Evolutionary conservation across 53 echinoderm and acorn worm genomes (phyloP), one percentile per base, ranked within the genome.

Genomic region (Apostichopus leukothele): DNA sequence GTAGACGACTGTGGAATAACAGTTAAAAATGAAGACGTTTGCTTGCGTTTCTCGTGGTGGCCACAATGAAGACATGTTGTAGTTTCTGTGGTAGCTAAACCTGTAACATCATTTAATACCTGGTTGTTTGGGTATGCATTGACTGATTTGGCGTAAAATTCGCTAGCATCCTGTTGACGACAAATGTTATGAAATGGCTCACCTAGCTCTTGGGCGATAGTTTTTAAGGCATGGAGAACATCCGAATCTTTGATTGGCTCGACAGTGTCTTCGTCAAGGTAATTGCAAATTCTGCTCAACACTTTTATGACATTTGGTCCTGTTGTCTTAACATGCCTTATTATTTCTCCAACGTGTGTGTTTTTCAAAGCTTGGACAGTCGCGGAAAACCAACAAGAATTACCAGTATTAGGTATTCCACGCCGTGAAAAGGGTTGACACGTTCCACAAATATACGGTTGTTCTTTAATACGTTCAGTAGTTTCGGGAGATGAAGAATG

Each of bases 61-160:
- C 79, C 79, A 78, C 79, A 78, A 19, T 26, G 39, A 26, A 26
- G 52, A 78, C 79, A 78, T 26, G 79, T 39, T 5, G 79, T 9
- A 14, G 0, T 22, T 27, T 39, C 27, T 50, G 26, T 78, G 5
- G 79, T 78, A 0, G 8, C n/a, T n/a, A n/a, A n/a, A n/a, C 6
- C 7, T 75, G 7, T n/a, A n/a, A n/a, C n/a, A n/a, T n/a, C n/a
- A 1, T 75, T 18, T 23, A 13, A 7, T 10, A 13, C 0, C 18
- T 19, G 25, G 7, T 7, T n/a, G 9, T 23, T n/a, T 7, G 39
- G 50, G 39, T 78, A 78, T 9, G 9, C 8, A 18, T 78, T 53
- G 4, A 80, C 16, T 9, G 19, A 83, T 8, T 16, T 59, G 5
- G 83, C 16, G 16, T n/a, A 83, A 22, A 83, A 83, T n/a, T 83